Percentiles rank a stretch among this genome's conserved stretches.
Conservation (phyloP, 1,140 invertebrate species). For the Chironomus striatipennis region DNA sequence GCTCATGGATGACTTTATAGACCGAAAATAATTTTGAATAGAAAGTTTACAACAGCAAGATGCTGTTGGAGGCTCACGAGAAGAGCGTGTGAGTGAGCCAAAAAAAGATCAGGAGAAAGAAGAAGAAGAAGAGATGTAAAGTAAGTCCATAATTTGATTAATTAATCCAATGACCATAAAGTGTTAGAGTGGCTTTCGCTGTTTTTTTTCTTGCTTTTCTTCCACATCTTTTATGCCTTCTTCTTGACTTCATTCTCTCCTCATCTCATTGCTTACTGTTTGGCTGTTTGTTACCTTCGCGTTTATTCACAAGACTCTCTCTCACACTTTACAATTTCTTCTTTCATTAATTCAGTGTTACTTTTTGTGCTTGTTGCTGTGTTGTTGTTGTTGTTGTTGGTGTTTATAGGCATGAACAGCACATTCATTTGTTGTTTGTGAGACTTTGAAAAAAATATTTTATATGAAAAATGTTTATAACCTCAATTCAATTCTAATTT, state of each 20-base stretch:
- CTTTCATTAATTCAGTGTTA: background rate
- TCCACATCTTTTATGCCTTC: background rate
- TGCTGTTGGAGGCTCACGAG: too few relatives aligned
- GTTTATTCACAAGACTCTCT: background rate
- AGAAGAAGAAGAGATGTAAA: background rate
- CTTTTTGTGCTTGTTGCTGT: background rate
- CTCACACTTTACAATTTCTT: too few relatives aligned
- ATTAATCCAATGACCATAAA: conserved; percentile 22
- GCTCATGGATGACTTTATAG: background rate
- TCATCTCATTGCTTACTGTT: background rate
- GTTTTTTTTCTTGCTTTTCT: background rate
- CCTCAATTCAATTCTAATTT: conserved; percentile 6
- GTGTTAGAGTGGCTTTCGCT: conserved; percentile 21
- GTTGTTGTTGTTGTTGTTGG: background rate
- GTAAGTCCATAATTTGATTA: conserved; percentile 20
- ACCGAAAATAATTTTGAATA: background rate
- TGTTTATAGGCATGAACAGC: conserved; percentile 15
- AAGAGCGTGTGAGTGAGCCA: too few relatives aligned
- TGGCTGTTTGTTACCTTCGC: background rate
- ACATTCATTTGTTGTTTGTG: background rate
- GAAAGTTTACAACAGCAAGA: too few relatives aligned
- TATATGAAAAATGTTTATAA: conserved; percentile 23
- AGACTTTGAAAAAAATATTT: background rate
- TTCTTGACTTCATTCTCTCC: background rate
- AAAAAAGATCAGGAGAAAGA: too few relatives aligned